phyloP scores from a whole-genome alignment of 2,888 invertebrate genomes.

The Bembecia ichneumoniformis region DNA sequence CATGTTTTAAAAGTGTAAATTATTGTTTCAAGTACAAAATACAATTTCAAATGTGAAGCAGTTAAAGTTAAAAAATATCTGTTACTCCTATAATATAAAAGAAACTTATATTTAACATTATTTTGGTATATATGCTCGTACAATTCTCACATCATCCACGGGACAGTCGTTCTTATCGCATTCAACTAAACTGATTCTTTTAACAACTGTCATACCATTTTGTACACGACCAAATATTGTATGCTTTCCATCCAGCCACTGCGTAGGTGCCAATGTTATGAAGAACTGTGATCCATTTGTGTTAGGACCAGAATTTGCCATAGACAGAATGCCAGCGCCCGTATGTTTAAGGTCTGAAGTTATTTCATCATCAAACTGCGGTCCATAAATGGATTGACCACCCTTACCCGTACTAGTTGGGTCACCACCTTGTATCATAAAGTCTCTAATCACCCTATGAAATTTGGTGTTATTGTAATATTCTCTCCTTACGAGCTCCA shows the following conservation, averaged over 20 bases:
- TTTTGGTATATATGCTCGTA: slow-evolving; percentile 56
- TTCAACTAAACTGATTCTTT: slow-evolving; percentile 93
- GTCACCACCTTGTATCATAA: slow-evolving; percentile 97
- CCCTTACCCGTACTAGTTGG: slow-evolving; percentile 98
- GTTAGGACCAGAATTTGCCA: slow-evolving; percentile 98
- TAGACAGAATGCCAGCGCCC: slow-evolving; percentile 91
- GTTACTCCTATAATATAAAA: too few relatives aligned
- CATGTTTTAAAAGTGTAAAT: too few relatives aligned
- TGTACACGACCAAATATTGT: slow-evolving; percentile 94
- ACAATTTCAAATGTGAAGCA: too few relatives aligned
- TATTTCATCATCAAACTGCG: slow-evolving; percentile 95
- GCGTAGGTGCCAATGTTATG: slow-evolving; percentile 95
- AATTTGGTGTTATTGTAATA: slow-evolving; percentile 98
- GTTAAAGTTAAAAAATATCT: too few relatives aligned
- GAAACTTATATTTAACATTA: background rate
- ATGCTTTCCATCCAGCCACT: slow-evolving; percentile 98
- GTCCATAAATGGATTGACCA: slow-evolving; percentile 97
- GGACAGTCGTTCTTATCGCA: slow-evolving; percentile 95
- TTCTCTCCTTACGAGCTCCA: slow-evolving; percentile 91
- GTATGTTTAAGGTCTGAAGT: slow-evolving; percentile 94
- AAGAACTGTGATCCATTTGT: slow-evolving; percentile 99
- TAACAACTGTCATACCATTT: slow-evolving; percentile 91
- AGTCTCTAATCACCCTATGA: slow-evolving; percentile 94
- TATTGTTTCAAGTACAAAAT: too few relatives aligned
- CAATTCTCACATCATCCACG: slow-evolving; percentile 87